Percentiles rank a stretch among this genome's conserved stretches.
phyloP scores from a whole-genome alignment of 2,797 vertebrate species.

The Hydrocynus forskahlii region DNA sequence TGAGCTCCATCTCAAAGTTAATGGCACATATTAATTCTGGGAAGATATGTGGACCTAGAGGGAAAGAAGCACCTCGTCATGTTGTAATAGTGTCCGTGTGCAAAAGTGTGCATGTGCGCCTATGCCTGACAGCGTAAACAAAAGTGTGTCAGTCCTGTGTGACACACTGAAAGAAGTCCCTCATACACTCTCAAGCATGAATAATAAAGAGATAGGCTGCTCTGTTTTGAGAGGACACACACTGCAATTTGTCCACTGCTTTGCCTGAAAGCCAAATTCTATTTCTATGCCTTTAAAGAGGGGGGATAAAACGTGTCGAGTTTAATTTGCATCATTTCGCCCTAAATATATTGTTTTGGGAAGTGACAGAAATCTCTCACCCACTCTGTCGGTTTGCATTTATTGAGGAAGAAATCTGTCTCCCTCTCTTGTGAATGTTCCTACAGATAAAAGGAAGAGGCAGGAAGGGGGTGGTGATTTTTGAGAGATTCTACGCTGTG shows the following conservation, averaged over 20 bases:
- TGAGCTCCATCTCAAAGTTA: slow-evolving; percentile 28
- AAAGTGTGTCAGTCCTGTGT: slow-evolving; percentile 21
- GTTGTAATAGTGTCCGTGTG: not conserved
- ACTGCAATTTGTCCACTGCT: slow-evolving; percentile 12
- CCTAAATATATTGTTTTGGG: slow-evolving; percentile 40
- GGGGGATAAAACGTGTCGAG: slow-evolving; percentile 39
- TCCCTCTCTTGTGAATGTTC: slow-evolving; percentile 16
- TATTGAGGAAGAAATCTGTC: slow-evolving; percentile 28
- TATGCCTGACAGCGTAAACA: slow-evolving; percentile 7
- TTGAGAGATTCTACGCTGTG: slow-evolving; percentile 10
- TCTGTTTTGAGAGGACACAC: slow-evolving; percentile 26
- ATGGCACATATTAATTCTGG: slow-evolving; percentile 42
- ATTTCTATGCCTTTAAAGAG: slow-evolving; percentile 28
- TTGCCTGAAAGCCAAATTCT: slow-evolving; percentile 34
- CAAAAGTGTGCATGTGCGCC: slow-evolving; percentile 1
- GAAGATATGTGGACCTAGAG: slow-evolving; percentile 32
- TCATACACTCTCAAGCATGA: slow-evolving; percentile 39
- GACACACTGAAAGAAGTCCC: slow-evolving; percentile 32
- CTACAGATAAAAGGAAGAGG: slow-evolving; percentile 25
- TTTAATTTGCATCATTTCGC: slow-evolving; percentile 46
- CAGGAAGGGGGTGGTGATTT: slow-evolving; percentile 11
- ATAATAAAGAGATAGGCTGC: slow-evolving; percentile 42
- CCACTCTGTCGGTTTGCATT: slow-evolving; percentile 36
- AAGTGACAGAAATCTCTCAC: slow-evolving; percentile 30
- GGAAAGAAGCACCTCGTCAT: slow-evolving; percentile 11